phyloP scores from a whole-genome alignment of 2,888 invertebrate genomes.

The Dicroscelio sp. region DNA sequence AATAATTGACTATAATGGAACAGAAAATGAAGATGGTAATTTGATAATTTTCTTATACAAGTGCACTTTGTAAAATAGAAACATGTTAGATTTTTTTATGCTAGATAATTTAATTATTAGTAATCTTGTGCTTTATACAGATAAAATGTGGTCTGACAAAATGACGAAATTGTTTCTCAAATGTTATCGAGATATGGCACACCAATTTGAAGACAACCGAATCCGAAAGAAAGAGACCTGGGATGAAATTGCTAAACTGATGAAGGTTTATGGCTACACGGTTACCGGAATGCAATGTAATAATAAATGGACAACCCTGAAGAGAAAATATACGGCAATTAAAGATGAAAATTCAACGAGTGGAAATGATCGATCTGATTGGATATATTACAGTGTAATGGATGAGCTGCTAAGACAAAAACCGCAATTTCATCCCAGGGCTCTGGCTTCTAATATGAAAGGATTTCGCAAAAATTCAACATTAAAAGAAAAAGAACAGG shows the following conservation, averaged over 20 bases:
- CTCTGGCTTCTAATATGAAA: slow-evolving; percentile 11
- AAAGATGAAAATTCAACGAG: background rate
- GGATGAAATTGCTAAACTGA: background rate
- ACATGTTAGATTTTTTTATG: too few species aligned
- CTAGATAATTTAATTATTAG: too few species aligned
- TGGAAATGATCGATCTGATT: background rate
- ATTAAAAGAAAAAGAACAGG: too few species aligned
- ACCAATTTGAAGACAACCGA: slow-evolving; percentile 4
- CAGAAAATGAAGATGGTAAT: too few species aligned
- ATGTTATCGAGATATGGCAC: background rate
- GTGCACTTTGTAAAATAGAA: too few species aligned
- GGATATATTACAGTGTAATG: background rate
- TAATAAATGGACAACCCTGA: background rate
- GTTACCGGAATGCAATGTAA: background rate
- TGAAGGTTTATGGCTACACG: background rate
- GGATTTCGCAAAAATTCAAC: background rate
- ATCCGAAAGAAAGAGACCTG: background rate
- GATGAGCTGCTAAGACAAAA: background rate
- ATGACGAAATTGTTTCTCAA: background rate
- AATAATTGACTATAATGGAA: too few species aligned
- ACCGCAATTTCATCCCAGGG: slow-evolving; percentile 4
- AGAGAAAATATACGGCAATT: background rate
- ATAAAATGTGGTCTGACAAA: too few species aligned
- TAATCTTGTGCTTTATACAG: too few species aligned
- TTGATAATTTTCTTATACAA: too few species aligned